These are phyloP conservation scores for Podarcis raffonei DNA, from an alignment of 2,113 vertebrate genomes.

Conservation along the genomic window DNA sequence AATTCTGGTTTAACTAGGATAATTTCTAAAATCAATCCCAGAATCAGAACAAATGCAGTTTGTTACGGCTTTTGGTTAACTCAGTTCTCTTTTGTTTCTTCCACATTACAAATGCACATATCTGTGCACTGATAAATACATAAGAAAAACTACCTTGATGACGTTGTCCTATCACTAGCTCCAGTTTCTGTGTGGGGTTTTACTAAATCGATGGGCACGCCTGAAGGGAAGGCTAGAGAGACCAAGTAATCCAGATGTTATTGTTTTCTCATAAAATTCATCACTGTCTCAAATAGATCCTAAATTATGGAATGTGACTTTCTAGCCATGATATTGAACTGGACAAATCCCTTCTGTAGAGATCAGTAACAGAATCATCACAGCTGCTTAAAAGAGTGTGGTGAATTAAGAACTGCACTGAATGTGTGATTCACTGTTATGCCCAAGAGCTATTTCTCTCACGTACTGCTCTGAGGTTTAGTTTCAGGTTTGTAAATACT, in stretches of 20 bases:
- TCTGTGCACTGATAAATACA: not conserved
- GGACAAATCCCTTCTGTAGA: constrained; percentile 8
- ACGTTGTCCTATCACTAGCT: not conserved
- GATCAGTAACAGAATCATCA: constrained; percentile 5
- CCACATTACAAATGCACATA: not conserved
- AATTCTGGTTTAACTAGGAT: not conserved
- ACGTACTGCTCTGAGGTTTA: constrained; percentile 14
- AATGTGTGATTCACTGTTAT: constrained; percentile 14
- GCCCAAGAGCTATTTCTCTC: not conserved
- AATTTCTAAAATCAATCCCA: not conserved
- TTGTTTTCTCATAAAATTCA: not conserved
- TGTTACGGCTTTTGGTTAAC: not conserved
- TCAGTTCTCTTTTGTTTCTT: too few relatives aligned
- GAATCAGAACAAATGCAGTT: not conserved
- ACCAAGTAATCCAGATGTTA: not conserved
- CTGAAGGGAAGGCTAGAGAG: not conserved
- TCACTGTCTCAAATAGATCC: constrained; percentile 13
- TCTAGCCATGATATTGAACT: not conserved
- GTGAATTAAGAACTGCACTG: constrained; percentile 26
- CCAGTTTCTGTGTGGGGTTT: not conserved
- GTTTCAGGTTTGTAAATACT: constrained; percentile 12
- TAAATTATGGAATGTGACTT: not conserved
- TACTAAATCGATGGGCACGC: not conserved
- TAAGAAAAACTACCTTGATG: not conserved
- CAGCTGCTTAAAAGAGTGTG: constrained; percentile 5